Percentiles rank a stretch among this genome's conserved stretches.
Evolutionary conservation across 2,888 invertebrate genomes (phyloP).

Genomic region (Ecliptopera silaceata): DNA sequence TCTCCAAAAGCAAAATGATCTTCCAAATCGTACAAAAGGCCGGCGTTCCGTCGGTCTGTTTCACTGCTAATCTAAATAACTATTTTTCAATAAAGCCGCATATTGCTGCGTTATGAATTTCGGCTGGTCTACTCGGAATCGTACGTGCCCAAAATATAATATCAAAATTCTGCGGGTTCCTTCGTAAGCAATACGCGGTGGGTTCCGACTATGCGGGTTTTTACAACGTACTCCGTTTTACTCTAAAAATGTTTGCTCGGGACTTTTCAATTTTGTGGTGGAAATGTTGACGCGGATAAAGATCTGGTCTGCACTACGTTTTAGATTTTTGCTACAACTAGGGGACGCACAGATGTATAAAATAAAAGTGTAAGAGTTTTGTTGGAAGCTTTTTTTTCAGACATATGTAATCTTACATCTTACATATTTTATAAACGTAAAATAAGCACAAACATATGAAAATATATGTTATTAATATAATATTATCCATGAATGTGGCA

Average conservation of each 20-base stretch:
- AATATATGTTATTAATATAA: no score
- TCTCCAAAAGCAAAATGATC: slow-evolving; percentile 4
- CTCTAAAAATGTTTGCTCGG: slow-evolving; percentile 25
- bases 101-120: slow-evolving; percentile 71
- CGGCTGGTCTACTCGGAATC: slow-evolving; percentile 52
- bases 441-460: no score
- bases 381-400: background rate
- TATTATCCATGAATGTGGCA: no score
- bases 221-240: slow-evolving; percentile 19
- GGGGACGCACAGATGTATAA: background rate
- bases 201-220: slow-evolving; percentile 18
- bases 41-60: slow-evolving; percentile 43
- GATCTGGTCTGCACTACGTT: slow-evolving; percentile 10
- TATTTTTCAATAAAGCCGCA: slow-evolving; percentile 76
- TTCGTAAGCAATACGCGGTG: slow-evolving; percentile 33
- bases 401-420: no score
- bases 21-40: slow-evolving; percentile 11
- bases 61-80: slow-evolving; percentile 66
- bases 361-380: background rate
- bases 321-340: background rate
- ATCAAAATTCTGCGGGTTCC: slow-evolving; percentile 39
- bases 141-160: slow-evolving; percentile 70
- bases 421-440: no score
- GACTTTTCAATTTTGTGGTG: slow-evolving; percentile 24
- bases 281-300: slow-evolving; percentile 20